These are phyloP conservation scores for Dolichallabes microphthalmus DNA, from an alignment of 2,113 vertebrate genomes.

Conservation along the genomic window DNA sequence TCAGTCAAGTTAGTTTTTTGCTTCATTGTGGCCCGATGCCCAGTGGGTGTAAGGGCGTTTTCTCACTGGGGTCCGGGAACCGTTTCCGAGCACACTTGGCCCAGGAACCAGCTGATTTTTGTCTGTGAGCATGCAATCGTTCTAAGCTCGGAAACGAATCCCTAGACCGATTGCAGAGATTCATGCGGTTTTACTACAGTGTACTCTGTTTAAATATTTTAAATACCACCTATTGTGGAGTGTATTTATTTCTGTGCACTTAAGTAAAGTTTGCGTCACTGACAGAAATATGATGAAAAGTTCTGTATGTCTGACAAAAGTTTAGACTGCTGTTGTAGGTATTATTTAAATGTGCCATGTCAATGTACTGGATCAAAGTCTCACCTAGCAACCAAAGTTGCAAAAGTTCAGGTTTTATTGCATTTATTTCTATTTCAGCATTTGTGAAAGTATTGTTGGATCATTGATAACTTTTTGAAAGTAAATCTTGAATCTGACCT, in stretches of 20 bases:
- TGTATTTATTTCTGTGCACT: constrained; percentile 1
- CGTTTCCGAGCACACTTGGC: no score
- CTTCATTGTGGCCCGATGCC: constrained; percentile 6
- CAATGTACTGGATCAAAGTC: neutral
- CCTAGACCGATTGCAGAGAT: no score
- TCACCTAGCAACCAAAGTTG: neutral
- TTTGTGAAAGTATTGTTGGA: neutral
- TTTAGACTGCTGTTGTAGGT: neutral
- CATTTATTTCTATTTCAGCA: neutral
- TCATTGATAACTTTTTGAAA: neutral
- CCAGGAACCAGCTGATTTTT: no score
- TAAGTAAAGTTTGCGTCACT: neutral
- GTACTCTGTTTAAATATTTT: neutral
- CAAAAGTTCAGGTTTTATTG: neutral
- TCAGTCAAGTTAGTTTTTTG: constrained; percentile 36
- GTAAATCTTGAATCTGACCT: neutral
- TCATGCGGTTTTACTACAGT: no score
- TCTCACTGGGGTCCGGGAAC: no score
- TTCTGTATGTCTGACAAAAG: neutral
- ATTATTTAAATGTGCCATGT: neutral
- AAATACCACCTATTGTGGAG: neutral
- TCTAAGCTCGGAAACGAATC: no score
- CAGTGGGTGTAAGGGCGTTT: neutral
- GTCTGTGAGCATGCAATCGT: no score
- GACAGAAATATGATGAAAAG: neutral